Evolutionary conservation across 1,140 invertebrate species (phyloP).

Genomic region (Drosophila navojoa): DNA sequence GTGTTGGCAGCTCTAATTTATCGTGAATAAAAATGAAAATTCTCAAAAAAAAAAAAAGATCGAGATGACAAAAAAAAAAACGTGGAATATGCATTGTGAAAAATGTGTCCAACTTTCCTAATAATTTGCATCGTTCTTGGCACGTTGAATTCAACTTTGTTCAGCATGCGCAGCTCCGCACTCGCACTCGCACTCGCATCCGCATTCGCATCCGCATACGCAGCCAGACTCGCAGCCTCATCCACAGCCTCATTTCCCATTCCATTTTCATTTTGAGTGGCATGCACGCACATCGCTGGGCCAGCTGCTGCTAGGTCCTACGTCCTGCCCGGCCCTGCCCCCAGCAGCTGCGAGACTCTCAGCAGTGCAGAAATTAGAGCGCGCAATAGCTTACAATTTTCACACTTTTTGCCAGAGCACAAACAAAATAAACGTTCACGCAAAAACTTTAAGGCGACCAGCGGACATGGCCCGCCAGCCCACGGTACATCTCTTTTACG

Average conservation of each 20-base stretch:
- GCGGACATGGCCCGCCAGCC: constrained; percentile 43
- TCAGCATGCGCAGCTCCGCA: constrained; percentile 3
- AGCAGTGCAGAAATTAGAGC: constrained; percentile 64
- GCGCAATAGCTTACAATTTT: constrained; percentile 68
- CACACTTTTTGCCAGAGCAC: constrained; percentile 65
- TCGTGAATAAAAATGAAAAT: constrained; percentile 52
- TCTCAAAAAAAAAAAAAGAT: constrained; percentile 54
- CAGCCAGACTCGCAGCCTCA: not conserved
- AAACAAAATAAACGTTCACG: constrained; percentile 73
- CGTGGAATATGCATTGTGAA: constrained; percentile 40
- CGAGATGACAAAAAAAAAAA: not conserved
- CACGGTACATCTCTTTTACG: constrained; percentile 15
- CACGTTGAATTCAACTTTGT: constrained; percentile 53
- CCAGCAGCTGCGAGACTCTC: constrained; percentile 25
- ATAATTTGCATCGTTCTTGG: constrained; percentile 80
- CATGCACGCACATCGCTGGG: constrained; percentile 43
- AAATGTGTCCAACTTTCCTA: constrained; percentile 76
- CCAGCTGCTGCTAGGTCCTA: constrained; percentile 6
- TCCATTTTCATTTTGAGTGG: constrained; percentile 9
- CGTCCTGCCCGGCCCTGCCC: constrained; percentile 6
- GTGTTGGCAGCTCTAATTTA: constrained; percentile 45
- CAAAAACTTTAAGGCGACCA: constrained; percentile 68
- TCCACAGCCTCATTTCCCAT: constrained; percentile 11
- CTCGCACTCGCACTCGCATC: not conserved
- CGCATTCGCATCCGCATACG: not conserved